phyloP scores from a whole-genome alignment of 2,797 vertebrate species.

The Mus minutoides region DNA sequence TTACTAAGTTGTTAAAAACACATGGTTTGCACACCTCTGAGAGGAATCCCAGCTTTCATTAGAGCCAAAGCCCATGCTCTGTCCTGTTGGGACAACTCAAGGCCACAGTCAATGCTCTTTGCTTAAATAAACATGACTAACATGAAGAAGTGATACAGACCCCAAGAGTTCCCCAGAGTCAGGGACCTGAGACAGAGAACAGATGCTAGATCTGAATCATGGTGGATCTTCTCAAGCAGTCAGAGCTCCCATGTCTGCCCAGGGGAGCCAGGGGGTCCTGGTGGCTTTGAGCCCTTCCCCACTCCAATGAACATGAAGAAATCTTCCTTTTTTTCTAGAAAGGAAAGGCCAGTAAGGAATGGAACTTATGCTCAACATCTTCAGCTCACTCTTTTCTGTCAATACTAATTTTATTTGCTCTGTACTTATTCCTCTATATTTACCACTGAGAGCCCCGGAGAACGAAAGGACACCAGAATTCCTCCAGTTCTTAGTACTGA shows the following conservation, averaged over 20 bases:
- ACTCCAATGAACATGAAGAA: not conserved
- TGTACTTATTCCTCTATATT: not conserved
- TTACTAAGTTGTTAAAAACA: fast-evolving
- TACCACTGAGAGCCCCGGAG: too few species aligned
- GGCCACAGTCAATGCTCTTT: fast-evolving
- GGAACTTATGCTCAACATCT: too few species aligned
- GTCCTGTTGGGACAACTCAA: not conserved
- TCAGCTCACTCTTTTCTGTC: too few species aligned
- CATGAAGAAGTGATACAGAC: too few species aligned
- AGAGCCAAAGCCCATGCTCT: fast-evolving
- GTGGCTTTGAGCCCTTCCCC: not conserved
- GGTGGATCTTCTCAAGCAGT: not conserved
- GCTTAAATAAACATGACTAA: not conserved
- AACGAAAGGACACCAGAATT: not conserved
- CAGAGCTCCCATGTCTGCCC: not conserved
- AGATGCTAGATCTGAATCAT: not conserved
- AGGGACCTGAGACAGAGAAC: too few species aligned
- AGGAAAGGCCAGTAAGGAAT: not conserved
- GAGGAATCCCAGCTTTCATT: fast-evolving
- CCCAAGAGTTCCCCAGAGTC: not conserved
- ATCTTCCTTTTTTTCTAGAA: not conserved
- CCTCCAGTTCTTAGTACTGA: not conserved
- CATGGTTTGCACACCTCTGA: fast-evolving
- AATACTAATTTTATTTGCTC: not conserved
- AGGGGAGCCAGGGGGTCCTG: not conserved